These are phyloP conservation scores for Tympanoctomys barrerae DNA, from an alignment of 2,797 vertebrate species.

Conservation along the genomic window DNA sequence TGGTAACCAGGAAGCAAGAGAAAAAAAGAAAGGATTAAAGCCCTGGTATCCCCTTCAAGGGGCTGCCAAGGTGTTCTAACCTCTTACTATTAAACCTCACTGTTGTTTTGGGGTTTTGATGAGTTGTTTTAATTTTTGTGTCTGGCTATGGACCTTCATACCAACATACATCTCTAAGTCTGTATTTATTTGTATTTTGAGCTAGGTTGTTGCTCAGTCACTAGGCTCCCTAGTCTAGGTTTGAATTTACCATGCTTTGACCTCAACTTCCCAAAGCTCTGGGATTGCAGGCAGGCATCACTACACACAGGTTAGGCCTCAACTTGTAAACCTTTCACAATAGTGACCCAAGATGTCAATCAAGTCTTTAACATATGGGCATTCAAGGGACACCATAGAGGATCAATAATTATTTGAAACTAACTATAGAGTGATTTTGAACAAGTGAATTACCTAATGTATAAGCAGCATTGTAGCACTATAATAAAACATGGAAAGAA, in stretches of 20 bases:
- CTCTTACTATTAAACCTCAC: background rate
- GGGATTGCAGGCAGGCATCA: background rate
- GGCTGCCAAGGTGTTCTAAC: background rate
- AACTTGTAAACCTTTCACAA: background rate
- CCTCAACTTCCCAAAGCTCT: background rate
- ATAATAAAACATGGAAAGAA: background rate
- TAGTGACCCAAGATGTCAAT: background rate
- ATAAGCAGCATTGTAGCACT: background rate
- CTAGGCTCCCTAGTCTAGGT: background rate
- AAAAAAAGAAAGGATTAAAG: background rate
- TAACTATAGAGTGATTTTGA: background rate
- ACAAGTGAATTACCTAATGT: background rate
- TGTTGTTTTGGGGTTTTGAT: background rate
- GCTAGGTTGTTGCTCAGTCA: background rate
- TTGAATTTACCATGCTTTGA: background rate
- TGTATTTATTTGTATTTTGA: background rate
- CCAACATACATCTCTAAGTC: background rate
- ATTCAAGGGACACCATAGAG: background rate
- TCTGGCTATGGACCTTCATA: background rate
- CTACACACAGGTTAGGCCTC: background rate
- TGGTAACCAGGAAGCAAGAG: background rate
- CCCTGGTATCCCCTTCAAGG: background rate
- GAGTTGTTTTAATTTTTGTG: background rate
- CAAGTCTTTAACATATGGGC: background rate
- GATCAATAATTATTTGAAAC: background rate